phyloP scores from a whole-genome alignment of 2,113 vertebrate genomes.

The Aix galericulata region DNA sequence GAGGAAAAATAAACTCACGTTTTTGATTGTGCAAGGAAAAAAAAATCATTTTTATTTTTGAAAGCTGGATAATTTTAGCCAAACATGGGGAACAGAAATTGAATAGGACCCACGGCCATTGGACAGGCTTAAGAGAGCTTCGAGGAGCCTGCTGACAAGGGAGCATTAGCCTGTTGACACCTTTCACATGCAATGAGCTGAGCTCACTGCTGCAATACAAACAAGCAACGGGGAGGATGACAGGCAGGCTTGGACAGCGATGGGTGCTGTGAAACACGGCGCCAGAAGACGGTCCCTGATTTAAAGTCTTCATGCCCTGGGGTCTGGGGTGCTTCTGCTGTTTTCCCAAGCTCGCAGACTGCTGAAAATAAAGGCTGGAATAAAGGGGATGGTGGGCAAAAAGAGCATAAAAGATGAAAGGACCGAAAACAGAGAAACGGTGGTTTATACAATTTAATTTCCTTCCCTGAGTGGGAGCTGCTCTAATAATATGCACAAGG shows the following conservation, averaged over 20 bases:
- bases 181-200: not conserved
- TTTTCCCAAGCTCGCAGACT: not conserved
- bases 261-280: not conserved
- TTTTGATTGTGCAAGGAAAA: not conserved
- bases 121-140: slow-evolving; percentile 25
- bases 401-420: not conserved
- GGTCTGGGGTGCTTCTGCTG: not conserved
- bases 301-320: rapidly evolving
- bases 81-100: not conserved
- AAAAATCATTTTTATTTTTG: not conserved
- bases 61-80: slow-evolving; percentile 29
- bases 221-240: not conserved
- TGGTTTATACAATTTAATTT: not conserved
- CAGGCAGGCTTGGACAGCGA: not conserved
- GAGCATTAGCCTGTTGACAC: slow-evolving; percentile 23
- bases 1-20: not conserved
- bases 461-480: not conserved
- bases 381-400: not conserved
- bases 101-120: not conserved
- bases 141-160: slow-evolving; percentile 5
- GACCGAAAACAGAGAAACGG: not conserved
- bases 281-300: not conserved
- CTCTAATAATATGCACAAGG: not conserved
- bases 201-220: not conserved
- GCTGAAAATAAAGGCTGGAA: not conserved